Percentiles rank a stretch among this genome's conserved stretches.
Conservation (phyloP, 2,888 invertebrate species). For the Xestia sexstrigata region DNA sequence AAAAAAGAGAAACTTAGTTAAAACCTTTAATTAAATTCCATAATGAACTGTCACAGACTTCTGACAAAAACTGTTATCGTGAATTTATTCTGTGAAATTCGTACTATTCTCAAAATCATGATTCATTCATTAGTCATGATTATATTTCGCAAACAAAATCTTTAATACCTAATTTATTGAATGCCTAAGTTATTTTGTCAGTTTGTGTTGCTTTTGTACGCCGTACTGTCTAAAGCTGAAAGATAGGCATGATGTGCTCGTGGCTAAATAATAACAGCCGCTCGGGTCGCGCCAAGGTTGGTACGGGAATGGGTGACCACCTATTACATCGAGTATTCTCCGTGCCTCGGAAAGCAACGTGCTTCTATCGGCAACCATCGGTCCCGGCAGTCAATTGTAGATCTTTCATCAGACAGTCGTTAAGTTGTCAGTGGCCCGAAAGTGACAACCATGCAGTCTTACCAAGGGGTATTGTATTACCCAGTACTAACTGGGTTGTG, state of each 20-base stretch:
- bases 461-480: background rate
- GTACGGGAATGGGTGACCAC: too few species aligned
- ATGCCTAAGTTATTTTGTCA: background rate
- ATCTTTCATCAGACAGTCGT: too few species aligned
- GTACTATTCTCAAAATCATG: background rate
- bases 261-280: too few species aligned
- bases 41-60: constrained; percentile 10
- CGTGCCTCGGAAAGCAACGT: too few species aligned
- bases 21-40: background rate
- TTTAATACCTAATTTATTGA: background rate
- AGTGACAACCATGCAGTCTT: background rate
- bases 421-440: background rate
- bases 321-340: too few species aligned
- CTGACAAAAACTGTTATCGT: background rate
- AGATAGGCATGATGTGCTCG: too few species aligned
- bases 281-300: too few species aligned
- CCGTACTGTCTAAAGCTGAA: too few species aligned
- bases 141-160: background rate
- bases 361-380: too few species aligned
- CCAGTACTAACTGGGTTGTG: background rate
- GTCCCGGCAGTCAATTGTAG: too few species aligned
- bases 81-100: background rate
- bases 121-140: background rate
- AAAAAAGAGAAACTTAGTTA: background rate
- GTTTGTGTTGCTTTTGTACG: background rate